These are phyloP conservation scores for Sepioteuthis lessoniana DNA, from an alignment of 2,888 invertebrate species.

Conservation along the genomic window DNA sequence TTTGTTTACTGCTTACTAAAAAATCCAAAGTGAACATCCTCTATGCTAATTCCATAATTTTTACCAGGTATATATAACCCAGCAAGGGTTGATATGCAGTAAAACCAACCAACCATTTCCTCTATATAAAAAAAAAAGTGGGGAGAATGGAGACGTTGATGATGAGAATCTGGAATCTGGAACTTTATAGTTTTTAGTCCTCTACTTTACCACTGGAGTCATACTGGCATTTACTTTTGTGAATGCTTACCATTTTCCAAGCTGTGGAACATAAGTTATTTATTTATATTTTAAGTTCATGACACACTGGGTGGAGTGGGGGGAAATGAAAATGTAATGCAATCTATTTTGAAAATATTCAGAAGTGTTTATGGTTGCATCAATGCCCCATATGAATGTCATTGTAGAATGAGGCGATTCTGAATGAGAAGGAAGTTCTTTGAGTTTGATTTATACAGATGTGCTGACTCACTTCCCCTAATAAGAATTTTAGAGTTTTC, in stretches of 20 bases:
- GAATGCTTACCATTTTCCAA: background rate
- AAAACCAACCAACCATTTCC: too few species aligned
- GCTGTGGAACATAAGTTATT: background rate
- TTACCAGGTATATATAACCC: too few species aligned
- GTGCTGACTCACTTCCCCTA: background rate
- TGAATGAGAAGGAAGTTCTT: background rate
- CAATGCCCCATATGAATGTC: background rate
- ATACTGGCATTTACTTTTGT: background rate
- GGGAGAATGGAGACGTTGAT: too few species aligned
- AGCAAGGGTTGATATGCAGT: too few species aligned
- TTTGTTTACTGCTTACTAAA: too few species aligned
- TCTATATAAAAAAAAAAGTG: too few species aligned
- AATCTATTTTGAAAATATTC: background rate
- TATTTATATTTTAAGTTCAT: background rate
- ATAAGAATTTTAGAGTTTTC: background rate
- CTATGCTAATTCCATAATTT: too few species aligned
- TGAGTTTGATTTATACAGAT: background rate
- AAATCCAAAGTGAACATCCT: too few species aligned
- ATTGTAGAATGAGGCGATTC: background rate
- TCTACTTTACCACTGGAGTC: background rate
- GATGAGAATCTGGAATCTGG: too few species aligned
- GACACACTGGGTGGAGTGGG: background rate
- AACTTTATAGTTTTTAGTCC: too few species aligned
- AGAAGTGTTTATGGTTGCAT: background rate
- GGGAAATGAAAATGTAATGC: background rate